phyloP scores from a whole-genome alignment of 2,113 vertebrate species.

The Cryptotis parvus region DNA sequence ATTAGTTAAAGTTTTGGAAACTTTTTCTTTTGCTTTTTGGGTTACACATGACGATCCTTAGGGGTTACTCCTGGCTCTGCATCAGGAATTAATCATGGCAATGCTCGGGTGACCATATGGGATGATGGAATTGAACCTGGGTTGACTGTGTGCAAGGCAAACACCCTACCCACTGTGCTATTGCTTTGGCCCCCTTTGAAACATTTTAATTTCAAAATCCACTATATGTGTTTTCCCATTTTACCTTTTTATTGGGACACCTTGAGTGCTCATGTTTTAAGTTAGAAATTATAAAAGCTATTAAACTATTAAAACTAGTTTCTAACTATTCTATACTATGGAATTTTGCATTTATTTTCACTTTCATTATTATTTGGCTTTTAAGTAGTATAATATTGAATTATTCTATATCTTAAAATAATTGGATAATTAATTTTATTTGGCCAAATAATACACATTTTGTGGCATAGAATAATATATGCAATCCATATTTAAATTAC shows the following conservation, averaged over 20 bases:
- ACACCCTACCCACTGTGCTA: no score
- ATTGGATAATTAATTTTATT: conserved; percentile 43
- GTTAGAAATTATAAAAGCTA: no score
- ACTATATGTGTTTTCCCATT: conserved; percentile 37
- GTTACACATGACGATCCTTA: no score
- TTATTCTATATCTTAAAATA: conserved; percentile 51
- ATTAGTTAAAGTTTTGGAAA: conserved; percentile 18
- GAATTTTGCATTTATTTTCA: conserved; percentile 73
- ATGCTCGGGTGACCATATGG: no score
- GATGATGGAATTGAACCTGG: no score
- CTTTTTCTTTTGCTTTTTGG: no score
- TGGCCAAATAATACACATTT: not conserved
- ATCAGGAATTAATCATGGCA: no score
- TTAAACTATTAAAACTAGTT: no score
- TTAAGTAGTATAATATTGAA: conserved; percentile 12
- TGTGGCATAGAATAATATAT: not conserved
- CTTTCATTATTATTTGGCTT: conserved; percentile 62
- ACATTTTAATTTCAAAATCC: conserved; percentile 34
- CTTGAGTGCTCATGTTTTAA: conserved; percentile 28
- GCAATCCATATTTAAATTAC: not conserved
- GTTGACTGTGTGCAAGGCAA: no score
- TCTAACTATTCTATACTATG: no score
- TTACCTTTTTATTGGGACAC: not conserved
- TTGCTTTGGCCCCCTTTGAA: no score
- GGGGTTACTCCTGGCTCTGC: no score